Evolutionary conservation across 2,113 vertebrate species (phyloP).

Genomic region (Laticauda laticaudata): DNA sequence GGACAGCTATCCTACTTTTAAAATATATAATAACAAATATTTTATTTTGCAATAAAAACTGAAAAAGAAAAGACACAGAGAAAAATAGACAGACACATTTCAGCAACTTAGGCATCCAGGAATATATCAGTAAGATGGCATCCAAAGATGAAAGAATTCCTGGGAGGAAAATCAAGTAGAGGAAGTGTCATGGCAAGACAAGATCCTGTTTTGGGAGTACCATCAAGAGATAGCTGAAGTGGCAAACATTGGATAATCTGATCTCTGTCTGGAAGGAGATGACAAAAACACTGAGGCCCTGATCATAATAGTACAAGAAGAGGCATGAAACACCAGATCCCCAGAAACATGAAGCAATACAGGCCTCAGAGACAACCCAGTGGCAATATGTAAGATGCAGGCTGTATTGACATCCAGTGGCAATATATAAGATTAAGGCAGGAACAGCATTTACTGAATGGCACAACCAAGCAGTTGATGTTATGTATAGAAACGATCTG

Average conservation of each 20-base stretch:
- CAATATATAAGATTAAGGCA: background rate
- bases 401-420: background rate
- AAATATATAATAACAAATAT: background rate
- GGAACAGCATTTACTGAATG: background rate
- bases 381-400: background rate
- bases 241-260: background rate
- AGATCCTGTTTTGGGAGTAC: background rate
- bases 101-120: background rate
- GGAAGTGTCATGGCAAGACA: background rate
- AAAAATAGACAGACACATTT: background rate
- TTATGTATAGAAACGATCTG: background rate
- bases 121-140: background rate
- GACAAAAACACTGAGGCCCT: background rate
- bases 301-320: background rate
- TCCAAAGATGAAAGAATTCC: background rate
- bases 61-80: background rate
- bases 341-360: background rate
- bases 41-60: background rate
- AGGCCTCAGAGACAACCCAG: background rate
- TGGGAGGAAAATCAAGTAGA: background rate
- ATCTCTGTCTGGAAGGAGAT: background rate
- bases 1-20: background rate
- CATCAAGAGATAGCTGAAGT: background rate
- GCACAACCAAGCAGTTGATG: background rate
- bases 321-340: background rate